Evolutionary conservation across 2,797 vertebrate genomes (phyloP).

Genomic region (Phyllotis vaccarum): DNA sequence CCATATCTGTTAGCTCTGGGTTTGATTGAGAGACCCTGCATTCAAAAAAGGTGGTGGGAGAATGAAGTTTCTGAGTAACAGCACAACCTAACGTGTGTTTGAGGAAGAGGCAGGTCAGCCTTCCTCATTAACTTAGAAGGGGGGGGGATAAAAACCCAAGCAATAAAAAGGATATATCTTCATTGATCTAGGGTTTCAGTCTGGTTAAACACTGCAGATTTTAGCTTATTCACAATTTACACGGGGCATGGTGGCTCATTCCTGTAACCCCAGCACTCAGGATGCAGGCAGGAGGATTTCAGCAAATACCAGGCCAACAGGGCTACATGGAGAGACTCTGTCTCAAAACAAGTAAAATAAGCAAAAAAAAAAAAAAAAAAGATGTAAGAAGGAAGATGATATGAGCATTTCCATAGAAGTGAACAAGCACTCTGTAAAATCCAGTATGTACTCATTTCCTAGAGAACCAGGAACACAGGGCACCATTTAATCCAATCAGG

Average conservation of each 20-base stretch:
- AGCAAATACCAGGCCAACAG: neutral
- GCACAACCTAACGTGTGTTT: neutral
- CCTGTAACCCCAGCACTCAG: neutral
- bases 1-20: neutral
- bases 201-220: neutral
- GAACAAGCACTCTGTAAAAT: neutral
- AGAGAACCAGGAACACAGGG: neutral
- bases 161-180: neutral
- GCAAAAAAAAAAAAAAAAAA: neutral
- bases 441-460: neutral
- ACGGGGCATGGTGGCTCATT: neutral
- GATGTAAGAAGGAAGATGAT: neutral
- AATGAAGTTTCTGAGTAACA: neutral
- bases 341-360: neutral
- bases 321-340: neutral
- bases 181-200: neutral
- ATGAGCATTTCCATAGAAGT: neutral
- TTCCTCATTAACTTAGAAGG: neutral
- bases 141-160: neutral
- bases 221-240: neutral
- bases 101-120: neutral
- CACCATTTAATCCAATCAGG: neutral
- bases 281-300: neutral
- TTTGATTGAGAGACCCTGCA: neutral
- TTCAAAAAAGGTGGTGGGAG: neutral